phyloP scores from a whole-genome alignment of 2,888 invertebrate species.

The Megamerina dolium region DNA sequence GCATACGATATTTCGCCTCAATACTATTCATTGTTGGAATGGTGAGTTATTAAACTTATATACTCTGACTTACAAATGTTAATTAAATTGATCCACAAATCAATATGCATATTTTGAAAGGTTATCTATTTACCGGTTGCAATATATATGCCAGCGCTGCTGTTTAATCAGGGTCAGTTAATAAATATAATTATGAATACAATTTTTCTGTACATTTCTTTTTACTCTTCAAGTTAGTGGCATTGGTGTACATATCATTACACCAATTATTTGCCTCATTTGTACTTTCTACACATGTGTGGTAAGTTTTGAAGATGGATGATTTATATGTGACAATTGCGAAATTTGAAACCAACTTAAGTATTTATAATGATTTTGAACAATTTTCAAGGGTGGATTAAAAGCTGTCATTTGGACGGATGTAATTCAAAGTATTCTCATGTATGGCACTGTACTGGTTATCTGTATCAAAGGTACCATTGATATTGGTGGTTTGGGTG shows the following conservation, averaged over 20 bases:
- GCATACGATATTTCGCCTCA: constrained; percentile 65
- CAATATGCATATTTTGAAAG: constrained; percentile 20
- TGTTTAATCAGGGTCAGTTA: constrained; percentile 68
- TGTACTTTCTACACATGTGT: constrained; percentile 85
- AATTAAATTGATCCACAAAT: background rate
- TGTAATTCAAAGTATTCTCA: constrained; percentile 69
- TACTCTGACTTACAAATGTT: background rate
- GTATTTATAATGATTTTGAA: background rate
- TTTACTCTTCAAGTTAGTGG: constrained; percentile 55
- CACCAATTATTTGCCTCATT: constrained; percentile 70
- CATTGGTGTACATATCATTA: constrained; percentile 71
- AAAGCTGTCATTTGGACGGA: constrained; percentile 81
- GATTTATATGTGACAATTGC: background rate
- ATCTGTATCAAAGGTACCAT: constrained; percentile 69
- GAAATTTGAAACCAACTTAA: too few relatives aligned
- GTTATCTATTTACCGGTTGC: constrained; percentile 43
- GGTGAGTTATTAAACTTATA: constrained; percentile 52
- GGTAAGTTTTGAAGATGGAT: constrained; percentile 56
- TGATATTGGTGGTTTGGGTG: constrained; percentile 63
- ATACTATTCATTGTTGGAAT: constrained; percentile 62
- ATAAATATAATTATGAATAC: too few relatives aligned
- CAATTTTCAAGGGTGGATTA: constrained; percentile 59
- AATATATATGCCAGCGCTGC: constrained; percentile 67
- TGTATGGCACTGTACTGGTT: constrained; percentile 68
- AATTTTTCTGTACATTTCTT: too few relatives aligned